A percentile compares a stretch with the other conserved stretches of the same genome.
phyloP scores from a whole-genome alignment of 2,888 invertebrate genomes.

The Ethmia dodecea region DNA sequence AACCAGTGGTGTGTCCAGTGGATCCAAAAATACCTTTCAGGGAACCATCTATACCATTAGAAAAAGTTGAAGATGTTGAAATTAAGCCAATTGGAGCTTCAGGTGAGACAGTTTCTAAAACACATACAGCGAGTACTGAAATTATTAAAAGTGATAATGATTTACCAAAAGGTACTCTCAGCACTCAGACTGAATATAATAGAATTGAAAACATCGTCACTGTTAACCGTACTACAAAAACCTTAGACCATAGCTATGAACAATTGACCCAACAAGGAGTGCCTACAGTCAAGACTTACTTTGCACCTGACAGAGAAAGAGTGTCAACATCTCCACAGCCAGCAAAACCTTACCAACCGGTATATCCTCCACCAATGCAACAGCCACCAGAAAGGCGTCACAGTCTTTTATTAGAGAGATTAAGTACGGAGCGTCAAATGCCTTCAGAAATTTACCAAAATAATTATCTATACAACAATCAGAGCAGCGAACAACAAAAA shows the following conservation, averaged over 20 bases:
- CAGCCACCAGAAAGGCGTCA: slow-evolving; percentile 61
- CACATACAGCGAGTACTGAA: slow-evolving; percentile 58
- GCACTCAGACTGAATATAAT: slow-evolving; percentile 62
- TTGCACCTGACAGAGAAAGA: slow-evolving; percentile 51
- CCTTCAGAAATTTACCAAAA: slow-evolving; percentile 59
- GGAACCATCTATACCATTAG: slow-evolving; percentile 62
- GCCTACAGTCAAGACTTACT: slow-evolving; percentile 58
- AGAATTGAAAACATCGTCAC: slow-evolving; percentile 66
- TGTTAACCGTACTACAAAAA: slow-evolving; percentile 64
- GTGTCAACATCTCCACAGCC: slow-evolving; percentile 48
- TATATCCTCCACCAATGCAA: slow-evolving; percentile 33
- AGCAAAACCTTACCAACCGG: slow-evolving; percentile 49
- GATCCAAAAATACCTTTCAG: slow-evolving; percentile 44
- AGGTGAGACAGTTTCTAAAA: slow-evolving; percentile 47
- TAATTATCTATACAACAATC: slow-evolving; percentile 40
- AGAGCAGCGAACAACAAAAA: slow-evolving; percentile 45
- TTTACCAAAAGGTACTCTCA: slow-evolving; percentile 43
- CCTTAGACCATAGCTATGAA: slow-evolving; percentile 58
- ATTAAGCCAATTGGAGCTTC: slow-evolving; percentile 57
- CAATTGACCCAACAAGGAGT: slow-evolving; percentile 47
- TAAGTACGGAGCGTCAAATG: slow-evolving; percentile 64
- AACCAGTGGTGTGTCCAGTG: slow-evolving; percentile 17
- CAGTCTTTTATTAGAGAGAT: slow-evolving; percentile 57
- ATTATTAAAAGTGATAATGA: slow-evolving; percentile 50
- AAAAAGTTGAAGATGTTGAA: slow-evolving; percentile 67